phyloP scores from a whole-genome alignment of 2,888 invertebrate genomes.

The Acholoe squamosa region DNA sequence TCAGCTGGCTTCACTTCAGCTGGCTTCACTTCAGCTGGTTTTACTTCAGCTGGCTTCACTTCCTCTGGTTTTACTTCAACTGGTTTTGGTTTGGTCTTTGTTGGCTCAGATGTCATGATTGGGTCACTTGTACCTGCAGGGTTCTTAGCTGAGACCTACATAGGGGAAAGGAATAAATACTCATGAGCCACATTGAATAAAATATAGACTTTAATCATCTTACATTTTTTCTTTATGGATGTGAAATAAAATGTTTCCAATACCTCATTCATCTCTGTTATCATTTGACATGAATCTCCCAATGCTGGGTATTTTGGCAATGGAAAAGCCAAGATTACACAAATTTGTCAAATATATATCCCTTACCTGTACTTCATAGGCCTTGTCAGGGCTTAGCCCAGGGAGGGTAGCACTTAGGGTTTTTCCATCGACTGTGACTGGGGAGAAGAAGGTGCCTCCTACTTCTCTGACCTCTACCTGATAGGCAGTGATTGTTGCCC shows the following conservation, averaged over 20 bases:
- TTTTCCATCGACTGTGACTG: background rate
- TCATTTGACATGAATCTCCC: no score
- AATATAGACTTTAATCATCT: background rate
- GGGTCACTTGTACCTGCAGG: background rate
- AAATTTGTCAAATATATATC: no score
- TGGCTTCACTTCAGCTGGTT: background rate
- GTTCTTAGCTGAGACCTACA: slow-evolving; percentile 56
- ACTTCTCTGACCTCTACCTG: slow-evolving; percentile 26
- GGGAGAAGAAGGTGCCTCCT: background rate
- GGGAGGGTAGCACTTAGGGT: background rate
- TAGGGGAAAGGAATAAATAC: background rate
- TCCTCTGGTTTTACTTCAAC: slow-evolving; percentile 27
- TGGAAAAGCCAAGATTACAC: no score
- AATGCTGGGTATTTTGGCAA: no score
- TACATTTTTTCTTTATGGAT: no score
- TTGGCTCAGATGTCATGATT: background rate
- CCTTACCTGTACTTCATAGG: slow-evolving; percentile 33
- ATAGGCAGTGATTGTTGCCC: slow-evolving; percentile 88
- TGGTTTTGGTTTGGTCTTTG: slow-evolving; percentile 29
- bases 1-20: background rate
- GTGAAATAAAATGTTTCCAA: no score
- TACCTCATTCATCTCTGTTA: no score
- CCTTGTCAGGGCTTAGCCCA: background rate
- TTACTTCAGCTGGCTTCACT: slow-evolving; percentile 30
- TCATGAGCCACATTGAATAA: background rate